Evolutionary conservation across 1,140 invertebrate genomes (phyloP), one percentile per base, ranked within the genome.

Genomic region (Globodera rostochiensis): DNA sequence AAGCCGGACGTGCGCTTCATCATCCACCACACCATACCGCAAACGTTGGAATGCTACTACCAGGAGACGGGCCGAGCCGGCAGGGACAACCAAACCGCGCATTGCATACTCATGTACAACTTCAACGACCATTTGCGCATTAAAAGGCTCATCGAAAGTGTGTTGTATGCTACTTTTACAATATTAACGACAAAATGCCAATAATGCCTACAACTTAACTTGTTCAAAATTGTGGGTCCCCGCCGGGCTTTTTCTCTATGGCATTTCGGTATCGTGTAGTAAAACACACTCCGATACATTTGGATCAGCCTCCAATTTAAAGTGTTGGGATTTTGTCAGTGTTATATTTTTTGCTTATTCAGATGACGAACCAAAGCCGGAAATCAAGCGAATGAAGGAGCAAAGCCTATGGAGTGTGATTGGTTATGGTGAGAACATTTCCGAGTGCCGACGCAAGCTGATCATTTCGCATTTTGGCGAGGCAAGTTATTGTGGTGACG

Each of bases 11-110:
- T 92, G 8, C 87, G 91, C 21, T 87, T 90, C 70, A 88, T 92
- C 7, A 89, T 91, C 74, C 91, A 91, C 87, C 90, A 92, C 82
- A 89, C 93, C 6, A 77, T 92, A 71, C 92, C 93, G 3, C 92
- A 92, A 84, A 92, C 92, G 85, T 94, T 99, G 85, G 97, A 99
- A 92, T 95, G 95, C 2, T 98, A 97, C 89, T 99, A 99, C 91
- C 97, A 97, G 94, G 95, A 96, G 91, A 95, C 93, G 67, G 95
- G 95, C 57, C 92, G 95, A 90, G 95, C 95, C 70, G 95, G 95
- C 3, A 92, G 95, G 82, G 95, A 96, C 91, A 95, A 94, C 13
- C 92, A 93, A 78, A 92, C 92, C n/a, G 94, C 96, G 2, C 93
- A 93, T 86, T 99, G 97, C 90, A 93, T 97, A 75, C 91, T 98